Evolutionary conservation across 1,140 invertebrate species (phyloP).

Genomic region (Anastrepha obliqua): DNA sequence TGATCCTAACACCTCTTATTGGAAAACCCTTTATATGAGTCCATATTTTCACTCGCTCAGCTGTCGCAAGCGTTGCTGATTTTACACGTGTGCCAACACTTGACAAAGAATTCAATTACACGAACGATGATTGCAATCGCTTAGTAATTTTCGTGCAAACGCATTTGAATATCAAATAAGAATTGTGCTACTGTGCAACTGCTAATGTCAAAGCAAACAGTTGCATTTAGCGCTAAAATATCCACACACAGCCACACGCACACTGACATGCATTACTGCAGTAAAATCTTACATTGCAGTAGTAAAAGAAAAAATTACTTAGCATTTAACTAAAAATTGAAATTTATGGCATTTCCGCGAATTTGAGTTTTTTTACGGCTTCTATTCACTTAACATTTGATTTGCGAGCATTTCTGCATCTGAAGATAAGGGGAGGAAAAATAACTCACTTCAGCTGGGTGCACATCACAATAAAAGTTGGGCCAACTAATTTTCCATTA

Average conservation of each 20-base stretch:
- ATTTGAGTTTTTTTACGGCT: background rate
- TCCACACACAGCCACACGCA: background rate
- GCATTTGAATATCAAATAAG: background rate
- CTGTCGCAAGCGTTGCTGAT: background rate
- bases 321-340: background rate
- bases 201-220: background rate
- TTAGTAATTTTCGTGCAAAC: background rate
- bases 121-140: background rate
- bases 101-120: background rate
- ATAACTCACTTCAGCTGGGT: background rate
- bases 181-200: background rate
- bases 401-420: slow-evolving; percentile 17
- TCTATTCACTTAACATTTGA: background rate
- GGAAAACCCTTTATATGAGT: no score
- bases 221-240: background rate
- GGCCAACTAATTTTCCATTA: slow-evolving; percentile 31
- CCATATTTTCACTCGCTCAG: no score
- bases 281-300: no score
- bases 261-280: background rate
- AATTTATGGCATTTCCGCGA: slow-evolving; percentile 41
- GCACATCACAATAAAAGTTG: slow-evolving; percentile 13
- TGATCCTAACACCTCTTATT: no score
- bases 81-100: background rate
- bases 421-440: background rate
- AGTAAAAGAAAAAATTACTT: background rate